These are phyloP conservation scores for Petrocephalus sullivani DNA, from an alignment of 2,797 vertebrate genomes.

Conservation along the genomic window DNA sequence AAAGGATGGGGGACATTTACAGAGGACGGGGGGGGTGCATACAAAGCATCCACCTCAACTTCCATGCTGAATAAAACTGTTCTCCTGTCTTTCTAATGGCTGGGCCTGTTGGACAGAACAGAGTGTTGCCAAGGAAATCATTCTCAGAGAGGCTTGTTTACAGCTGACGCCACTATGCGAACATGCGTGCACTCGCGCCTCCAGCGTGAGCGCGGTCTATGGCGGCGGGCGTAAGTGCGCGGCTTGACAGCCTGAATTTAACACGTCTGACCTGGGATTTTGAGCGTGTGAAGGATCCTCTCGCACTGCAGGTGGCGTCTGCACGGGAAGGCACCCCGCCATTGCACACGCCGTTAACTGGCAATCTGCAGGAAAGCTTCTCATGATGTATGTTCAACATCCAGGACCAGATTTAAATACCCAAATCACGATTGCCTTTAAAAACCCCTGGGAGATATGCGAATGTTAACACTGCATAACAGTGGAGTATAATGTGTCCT, in stretches of 20 bases:
- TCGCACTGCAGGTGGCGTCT: not conserved
- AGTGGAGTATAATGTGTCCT: not conserved
- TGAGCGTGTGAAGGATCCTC: conserved; percentile 30
- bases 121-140: conserved; percentile 35
- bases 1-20: conserved; percentile 39
- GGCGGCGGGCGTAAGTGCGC: not conserved
- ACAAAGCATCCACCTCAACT: conserved; percentile 32
- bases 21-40: conserved; percentile 35
- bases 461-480: not conserved
- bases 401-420: not conserved
- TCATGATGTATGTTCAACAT: not conserved
- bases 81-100: conserved; percentile 32
- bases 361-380: not conserved
- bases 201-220: conserved; percentile 1
- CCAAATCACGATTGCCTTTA: not conserved
- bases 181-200: conserved; percentile 10
- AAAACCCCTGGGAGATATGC: not conserved
- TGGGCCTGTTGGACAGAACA: conserved; percentile 18
- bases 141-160: conserved; percentile 29
- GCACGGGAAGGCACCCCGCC: not conserved
- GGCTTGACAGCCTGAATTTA: not conserved
- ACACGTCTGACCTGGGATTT: not conserved
- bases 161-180: conserved; percentile 15
- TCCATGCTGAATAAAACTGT: conserved; percentile 33
- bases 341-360: not conserved